Evolutionary conservation across 2,888 invertebrate genomes (phyloP).

Genomic region (Drosophila fulvimacula): DNA sequence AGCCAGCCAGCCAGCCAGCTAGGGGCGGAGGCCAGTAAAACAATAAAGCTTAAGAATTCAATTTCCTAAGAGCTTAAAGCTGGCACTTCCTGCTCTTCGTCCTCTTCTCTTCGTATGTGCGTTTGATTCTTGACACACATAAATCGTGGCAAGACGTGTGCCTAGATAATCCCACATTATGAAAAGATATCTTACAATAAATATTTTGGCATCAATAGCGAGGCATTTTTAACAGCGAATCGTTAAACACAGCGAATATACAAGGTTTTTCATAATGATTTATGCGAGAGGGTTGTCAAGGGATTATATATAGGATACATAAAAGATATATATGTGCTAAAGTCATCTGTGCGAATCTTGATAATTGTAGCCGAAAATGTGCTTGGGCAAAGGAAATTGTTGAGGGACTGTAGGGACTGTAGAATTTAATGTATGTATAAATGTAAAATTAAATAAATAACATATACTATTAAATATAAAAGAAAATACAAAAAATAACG

Average conservation of each 20-base stretch:
- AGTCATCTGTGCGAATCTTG: not conserved
- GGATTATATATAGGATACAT: not conserved
- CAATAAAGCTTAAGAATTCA: constrained; percentile 80
- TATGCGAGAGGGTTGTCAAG: not conserved
- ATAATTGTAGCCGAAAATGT: not conserved
- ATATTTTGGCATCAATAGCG: constrained; percentile 68
- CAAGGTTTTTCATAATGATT: constrained; percentile 8
- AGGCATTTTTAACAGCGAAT: constrained; percentile 58
- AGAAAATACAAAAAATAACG: too few relatives aligned
- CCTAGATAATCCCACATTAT: constrained; percentile 75
- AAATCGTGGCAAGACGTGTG: constrained; percentile 71
- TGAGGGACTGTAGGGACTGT: not conserved
- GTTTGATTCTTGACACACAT: constrained; percentile 66
- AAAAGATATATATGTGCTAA: not conserved
- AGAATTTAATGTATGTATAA: not conserved
- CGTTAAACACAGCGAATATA: constrained; percentile 10
- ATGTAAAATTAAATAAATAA: too few relatives aligned
- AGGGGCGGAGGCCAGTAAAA: constrained; percentile 51
- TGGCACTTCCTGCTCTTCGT: constrained; percentile 27
- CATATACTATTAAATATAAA: not conserved
- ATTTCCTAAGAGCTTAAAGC: constrained; percentile 72
- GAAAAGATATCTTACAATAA: constrained; percentile 69
- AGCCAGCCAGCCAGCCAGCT: too few relatives aligned
- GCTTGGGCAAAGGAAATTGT: not conserved
- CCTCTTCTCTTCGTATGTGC: not conserved